Conservation (phyloP, 2,113 vertebrate genomes). For the Monopterus albus region DNA sequence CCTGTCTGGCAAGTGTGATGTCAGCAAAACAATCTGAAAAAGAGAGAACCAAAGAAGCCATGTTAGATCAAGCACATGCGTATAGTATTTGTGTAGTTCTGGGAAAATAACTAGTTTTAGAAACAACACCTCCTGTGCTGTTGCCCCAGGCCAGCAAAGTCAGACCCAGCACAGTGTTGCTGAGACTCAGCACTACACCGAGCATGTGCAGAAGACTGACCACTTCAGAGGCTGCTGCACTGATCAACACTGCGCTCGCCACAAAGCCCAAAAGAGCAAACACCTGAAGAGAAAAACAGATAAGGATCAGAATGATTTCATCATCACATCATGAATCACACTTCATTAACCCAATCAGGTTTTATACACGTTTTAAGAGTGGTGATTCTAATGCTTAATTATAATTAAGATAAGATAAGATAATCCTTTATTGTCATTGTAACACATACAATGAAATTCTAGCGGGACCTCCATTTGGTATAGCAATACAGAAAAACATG, state of each 20-base stretch:
- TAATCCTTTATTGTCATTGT: too few species aligned
- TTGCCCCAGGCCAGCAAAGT: constrained; percentile 98
- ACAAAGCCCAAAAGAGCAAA: constrained; percentile 94
- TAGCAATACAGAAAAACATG: too few species aligned
- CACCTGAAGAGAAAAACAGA: constrained; percentile 75
- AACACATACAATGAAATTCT: too few species aligned
- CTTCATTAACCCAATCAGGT: background rate
- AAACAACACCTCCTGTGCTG: constrained; percentile 84
- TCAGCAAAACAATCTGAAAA: constrained; percentile 92
- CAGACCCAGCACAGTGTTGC: constrained; percentile 95
- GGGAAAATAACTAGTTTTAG: background rate
- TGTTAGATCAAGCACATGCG: background rate
- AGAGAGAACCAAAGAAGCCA: background rate
- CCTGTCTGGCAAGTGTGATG: constrained; percentile 93
- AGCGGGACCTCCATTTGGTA: too few species aligned
- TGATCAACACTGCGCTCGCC: constrained; percentile 94
- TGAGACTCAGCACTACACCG: constrained; percentile 90
- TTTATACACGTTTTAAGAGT: too few species aligned
- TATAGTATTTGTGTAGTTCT: background rate
- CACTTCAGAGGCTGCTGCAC: constrained; percentile 88
- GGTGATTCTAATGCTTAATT: too few species aligned
- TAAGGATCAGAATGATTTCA: background rate
- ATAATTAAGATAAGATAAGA: too few species aligned
- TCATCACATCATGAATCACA: background rate
- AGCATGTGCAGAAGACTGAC: constrained; percentile 91